Evolutionary conservation across 2,797 vertebrate species (phyloP), one percentile per base, ranked within the genome.

Genomic region (Sus cebifrons): DNA sequence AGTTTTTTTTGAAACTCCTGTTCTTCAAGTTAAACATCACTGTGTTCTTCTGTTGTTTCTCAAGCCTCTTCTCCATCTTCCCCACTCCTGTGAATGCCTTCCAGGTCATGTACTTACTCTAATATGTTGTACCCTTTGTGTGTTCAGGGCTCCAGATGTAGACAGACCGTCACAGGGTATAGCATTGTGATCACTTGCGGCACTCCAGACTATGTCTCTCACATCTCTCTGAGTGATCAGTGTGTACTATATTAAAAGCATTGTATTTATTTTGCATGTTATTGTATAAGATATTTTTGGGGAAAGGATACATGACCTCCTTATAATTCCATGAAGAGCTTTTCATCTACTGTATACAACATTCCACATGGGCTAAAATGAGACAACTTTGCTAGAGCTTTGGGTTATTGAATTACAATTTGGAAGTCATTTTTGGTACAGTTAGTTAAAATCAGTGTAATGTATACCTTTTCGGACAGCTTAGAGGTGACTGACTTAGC

Each of bases 351-450:
- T 58, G 3, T 79, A 70, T 84, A 21, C 16, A 78, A 32, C 25
- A 70, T 11, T 81, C 65, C 71, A 62, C 91, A 82, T 40, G 29
- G 58, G 4, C 17, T 17, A 29, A 56, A 86, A 74, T 54, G 36
- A 86, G 64, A 3, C 2, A 82, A 40, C 29, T 11, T 92, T 70
- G 27, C 16, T 58, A 82, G 84, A 67, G 23, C 21, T 82, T 13
- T 16, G 64, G 18, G 27, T 32, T 94, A 88, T 58, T 96, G 70
- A 89, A 82, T 94, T 89, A 60, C 2, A 36, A 77, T 68, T 86
- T 74, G 32, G n/a, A 84, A 81, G 64, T 40, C 65, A 89, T 79
- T 85, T 70, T 83, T 75, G 77, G 56, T 58, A 44, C 14, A 12
- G 65, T 77, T 92, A 62, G 40, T 71, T 89, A 67, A 70, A 93